Percentiles rank a stretch among this genome's conserved stretches.
Conservation (phyloP, 2,113 vertebrate species). For the rabbit (Oryctolagus cuniculus) region DNA sequence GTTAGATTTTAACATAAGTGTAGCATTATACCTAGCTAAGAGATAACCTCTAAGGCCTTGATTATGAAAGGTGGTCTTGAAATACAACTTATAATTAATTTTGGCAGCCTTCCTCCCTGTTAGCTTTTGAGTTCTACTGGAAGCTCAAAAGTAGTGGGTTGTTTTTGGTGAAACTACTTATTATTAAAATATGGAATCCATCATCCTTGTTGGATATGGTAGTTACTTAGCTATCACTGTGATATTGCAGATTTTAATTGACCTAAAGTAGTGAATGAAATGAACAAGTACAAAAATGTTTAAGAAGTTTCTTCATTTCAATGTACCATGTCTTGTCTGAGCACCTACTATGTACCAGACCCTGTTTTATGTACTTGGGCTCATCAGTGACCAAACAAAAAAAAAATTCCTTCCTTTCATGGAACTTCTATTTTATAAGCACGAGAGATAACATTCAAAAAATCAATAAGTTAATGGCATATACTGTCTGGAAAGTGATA, state of each 20-base stretch:
- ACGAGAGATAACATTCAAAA: not conserved
- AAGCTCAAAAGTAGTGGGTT: not conserved
- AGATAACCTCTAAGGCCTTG: not conserved
- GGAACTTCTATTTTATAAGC: not conserved
- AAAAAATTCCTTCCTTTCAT: not conserved
- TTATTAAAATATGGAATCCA: not conserved
- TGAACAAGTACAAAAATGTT: not conserved
- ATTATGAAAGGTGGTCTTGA: not conserved
- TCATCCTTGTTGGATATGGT: not conserved
- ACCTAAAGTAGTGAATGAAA: not conserved
- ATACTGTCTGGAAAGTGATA: not conserved
- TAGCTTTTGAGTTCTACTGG: not conserved
- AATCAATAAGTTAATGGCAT: not conserved
- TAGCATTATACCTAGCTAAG: not conserved
- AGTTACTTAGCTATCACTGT: not conserved
- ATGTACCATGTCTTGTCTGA: not conserved
- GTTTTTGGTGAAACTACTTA: not conserved
- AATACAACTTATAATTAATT: not conserved
- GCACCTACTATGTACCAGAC: not conserved
- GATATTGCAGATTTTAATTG: not conserved
- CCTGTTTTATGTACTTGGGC: not conserved
- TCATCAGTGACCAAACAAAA: not conserved
- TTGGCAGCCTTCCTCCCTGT: not conserved
- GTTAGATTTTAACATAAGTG: conserved; percentile 17
- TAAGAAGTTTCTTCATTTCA: not conserved